A percentile compares a stretch with the other conserved stretches of the same genome.
phyloP scores from a whole-genome alignment of 2,888 invertebrate genomes.

The Himalopsyche anomala region DNA sequence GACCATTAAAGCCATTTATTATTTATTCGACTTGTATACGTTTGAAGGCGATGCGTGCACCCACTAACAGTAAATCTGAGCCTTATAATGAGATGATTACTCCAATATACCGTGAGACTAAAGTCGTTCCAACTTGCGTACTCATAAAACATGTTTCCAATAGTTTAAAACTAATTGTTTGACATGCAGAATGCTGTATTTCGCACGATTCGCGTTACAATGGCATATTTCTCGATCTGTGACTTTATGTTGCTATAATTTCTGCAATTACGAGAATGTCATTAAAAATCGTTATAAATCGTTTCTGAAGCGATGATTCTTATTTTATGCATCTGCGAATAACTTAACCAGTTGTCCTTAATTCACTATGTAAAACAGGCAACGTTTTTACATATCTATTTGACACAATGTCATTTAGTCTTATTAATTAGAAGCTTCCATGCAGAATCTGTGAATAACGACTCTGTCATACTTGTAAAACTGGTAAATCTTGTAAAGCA shows the following conservation, averaged over 20 bases:
- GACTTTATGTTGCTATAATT: background rate
- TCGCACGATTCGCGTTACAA: conserved; percentile 29
- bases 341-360: background rate
- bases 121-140: background rate
- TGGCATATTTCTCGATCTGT: background rate
- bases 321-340: background rate
- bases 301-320: background rate
- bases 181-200: background rate
- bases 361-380: conserved; percentile 8
- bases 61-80: conserved; percentile 7
- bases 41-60: conserved; percentile 7
- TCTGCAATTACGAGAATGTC: background rate
- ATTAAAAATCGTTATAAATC: background rate
- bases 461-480: too few relatives aligned
- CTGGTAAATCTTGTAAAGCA: too few relatives aligned
- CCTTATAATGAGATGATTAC: conserved; percentile 5
- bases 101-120: background rate
- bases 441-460: too few relatives aligned
- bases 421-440: too few relatives aligned
- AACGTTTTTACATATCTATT: too few relatives aligned
- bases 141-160: conserved; percentile 30
- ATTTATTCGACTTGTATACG: background rate
- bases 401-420: too few relatives aligned
- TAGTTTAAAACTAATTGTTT: conserved; percentile 23
- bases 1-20: background rate